phyloP scores from a whole-genome alignment of 2,888 invertebrate species.

The Bhutanitis thaidina region DNA sequence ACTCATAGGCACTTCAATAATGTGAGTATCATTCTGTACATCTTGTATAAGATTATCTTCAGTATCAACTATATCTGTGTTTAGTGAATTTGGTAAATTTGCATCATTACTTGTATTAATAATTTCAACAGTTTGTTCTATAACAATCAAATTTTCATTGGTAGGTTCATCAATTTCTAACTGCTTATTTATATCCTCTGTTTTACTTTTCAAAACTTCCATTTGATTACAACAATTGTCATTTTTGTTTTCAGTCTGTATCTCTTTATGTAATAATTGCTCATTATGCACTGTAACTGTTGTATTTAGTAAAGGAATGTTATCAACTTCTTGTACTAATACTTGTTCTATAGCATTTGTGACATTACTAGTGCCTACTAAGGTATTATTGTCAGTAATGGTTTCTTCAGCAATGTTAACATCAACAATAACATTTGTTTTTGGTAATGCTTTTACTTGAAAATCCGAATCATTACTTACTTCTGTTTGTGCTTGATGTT shows the following conservation, averaged over 20 bases:
- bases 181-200: constrained; percentile 22
- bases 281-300: constrained; percentile 18
- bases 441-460: background rate
- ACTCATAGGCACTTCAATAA: constrained; percentile 4
- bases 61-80: constrained; percentile 16
- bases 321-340: constrained; percentile 25
- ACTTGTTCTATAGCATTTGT: constrained; percentile 20
- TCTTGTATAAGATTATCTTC: constrained; percentile 6
- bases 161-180: constrained; percentile 8
- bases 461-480: background rate
- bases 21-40: background rate
- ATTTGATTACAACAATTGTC: constrained; percentile 15
- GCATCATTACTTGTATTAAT: constrained; percentile 26
- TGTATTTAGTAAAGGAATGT: constrained; percentile 19
- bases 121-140: constrained; percentile 24
- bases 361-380: constrained; percentile 18
- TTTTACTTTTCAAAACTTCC: background rate
- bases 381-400: background rate
- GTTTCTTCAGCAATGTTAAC: background rate
- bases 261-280: constrained; percentile 17
- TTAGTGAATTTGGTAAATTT: constrained; percentile 20
- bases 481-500: constrained; percentile 23
- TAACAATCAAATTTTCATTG: constrained; percentile 21
- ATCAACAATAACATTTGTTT: too few relatives aligned
- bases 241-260: constrained; percentile 14